These are phyloP conservation scores for Hippocampus zosterae DNA, from an alignment of 2,113 vertebrate species.

Conservation along the genomic window DNA sequence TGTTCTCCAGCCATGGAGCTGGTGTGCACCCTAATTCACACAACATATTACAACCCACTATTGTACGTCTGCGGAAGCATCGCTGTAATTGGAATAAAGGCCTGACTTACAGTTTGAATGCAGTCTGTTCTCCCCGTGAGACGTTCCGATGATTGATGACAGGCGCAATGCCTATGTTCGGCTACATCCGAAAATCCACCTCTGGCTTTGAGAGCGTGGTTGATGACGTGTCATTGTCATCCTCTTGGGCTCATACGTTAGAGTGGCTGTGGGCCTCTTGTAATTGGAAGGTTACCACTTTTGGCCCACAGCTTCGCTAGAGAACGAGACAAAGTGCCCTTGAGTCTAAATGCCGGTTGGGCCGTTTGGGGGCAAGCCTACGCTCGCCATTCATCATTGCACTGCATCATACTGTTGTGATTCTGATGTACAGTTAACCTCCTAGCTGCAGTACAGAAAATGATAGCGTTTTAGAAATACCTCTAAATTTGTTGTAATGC, in stretches of 20 bases:
- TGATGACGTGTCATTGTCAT: background rate
- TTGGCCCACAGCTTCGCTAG: background rate
- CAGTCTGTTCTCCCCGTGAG: background rate
- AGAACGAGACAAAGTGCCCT: background rate
- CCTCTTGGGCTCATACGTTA: background rate
- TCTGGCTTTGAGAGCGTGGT: background rate
- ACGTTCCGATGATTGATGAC: background rate
- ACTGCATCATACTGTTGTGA: constrained; percentile 11
- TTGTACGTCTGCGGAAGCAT: background rate
- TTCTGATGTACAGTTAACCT: constrained; percentile 2
- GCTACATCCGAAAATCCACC: background rate
- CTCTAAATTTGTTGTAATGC: too few species aligned
- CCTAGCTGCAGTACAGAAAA: background rate
- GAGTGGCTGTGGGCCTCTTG: background rate
- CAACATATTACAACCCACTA: background rate
- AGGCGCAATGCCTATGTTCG: background rate
- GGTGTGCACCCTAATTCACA: background rate
- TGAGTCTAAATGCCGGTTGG: background rate
- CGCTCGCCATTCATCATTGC: background rate
- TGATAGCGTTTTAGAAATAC: background rate
- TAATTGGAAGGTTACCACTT: background rate
- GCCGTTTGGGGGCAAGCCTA: background rate
- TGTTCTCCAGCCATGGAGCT: background rate
- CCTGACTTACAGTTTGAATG: background rate
- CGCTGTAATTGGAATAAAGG: background rate